Percentiles rank a stretch among this genome's conserved stretches.
Evolutionary conservation across 2,797 vertebrate genomes (phyloP).

Genomic region (Pipistrellus pipistrellus): DNA sequence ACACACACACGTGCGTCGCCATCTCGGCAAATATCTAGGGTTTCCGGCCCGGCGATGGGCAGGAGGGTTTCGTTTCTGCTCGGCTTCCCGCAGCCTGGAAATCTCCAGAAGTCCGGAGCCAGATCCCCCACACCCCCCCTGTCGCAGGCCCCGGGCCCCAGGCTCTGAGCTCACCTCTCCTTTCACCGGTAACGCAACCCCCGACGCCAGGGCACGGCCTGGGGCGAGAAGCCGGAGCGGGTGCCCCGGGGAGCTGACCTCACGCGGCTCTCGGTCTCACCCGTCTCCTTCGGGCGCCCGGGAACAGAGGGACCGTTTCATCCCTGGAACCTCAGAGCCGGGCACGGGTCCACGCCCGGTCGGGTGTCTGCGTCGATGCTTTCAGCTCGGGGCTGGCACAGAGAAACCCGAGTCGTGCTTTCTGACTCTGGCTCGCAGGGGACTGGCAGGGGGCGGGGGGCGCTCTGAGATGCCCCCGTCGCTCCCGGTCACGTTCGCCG

Average conservation of each 20-base stretch:
- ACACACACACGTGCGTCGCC: not conserved
- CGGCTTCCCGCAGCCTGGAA: slow-evolving; percentile 56
- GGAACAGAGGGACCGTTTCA: slow-evolving; percentile 71
- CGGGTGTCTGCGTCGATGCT: slow-evolving; percentile 75
- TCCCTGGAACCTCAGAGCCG: slow-evolving; percentile 60
- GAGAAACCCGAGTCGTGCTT: not conserved
- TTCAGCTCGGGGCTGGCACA: slow-evolving; percentile 61
- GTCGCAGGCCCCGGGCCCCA: slow-evolving; percentile 45
- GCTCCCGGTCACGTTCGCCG: not conserved
- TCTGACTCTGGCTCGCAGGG: not conserved
- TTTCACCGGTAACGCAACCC: slow-evolving; percentile 21
- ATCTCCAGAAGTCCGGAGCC: slow-evolving; percentile 73
- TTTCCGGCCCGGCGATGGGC: not conserved
- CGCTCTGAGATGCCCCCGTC: not conserved
- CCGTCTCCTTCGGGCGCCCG: slow-evolving; percentile 70
- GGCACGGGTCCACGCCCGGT: slow-evolving; percentile 72
- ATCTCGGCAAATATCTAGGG: not conserved
- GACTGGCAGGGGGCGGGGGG: not conserved
- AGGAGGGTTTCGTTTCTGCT: slow-evolving; percentile 38
- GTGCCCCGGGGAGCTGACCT: slow-evolving; percentile 20
- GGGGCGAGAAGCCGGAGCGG: not conserved
- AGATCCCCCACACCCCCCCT: slow-evolving; percentile 53
- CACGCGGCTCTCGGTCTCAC: slow-evolving; percentile 65
- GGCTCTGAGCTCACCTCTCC: not conserved
- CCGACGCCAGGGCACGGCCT: slow-evolving; percentile 35